Percentiles rank a stretch among this genome's conserved stretches.
Conservation (phyloP, 1,140 invertebrate genomes). For the Magallana ariakensis region DNA sequence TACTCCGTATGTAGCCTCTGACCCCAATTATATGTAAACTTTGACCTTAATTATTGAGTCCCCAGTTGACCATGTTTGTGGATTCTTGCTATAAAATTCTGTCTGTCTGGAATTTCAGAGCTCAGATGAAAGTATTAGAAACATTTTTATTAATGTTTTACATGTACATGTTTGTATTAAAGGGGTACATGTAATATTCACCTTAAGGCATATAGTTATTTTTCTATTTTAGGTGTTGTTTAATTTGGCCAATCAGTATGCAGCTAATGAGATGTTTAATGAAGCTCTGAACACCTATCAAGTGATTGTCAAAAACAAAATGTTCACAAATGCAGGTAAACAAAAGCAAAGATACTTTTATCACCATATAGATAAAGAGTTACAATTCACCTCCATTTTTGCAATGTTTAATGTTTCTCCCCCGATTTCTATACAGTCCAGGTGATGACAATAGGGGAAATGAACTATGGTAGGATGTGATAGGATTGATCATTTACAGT, state of each 20-base stretch:
- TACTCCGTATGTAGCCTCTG: slow-evolving; percentile 87
- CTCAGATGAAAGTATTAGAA: no score
- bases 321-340: slow-evolving; percentile 81
- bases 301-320: slow-evolving; percentile 82
- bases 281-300: slow-evolving; percentile 98
- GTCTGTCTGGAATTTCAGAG: neutral
- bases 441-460: neutral
- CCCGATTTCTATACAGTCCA: neutral
- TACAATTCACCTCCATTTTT: neutral
- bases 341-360: slow-evolving; percentile 72
- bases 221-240: slow-evolving; percentile 88
- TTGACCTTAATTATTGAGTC: neutral
- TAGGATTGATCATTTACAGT: slow-evolving; percentile 6
- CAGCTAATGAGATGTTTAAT: slow-evolving; percentile 94
- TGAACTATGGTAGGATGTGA: slow-evolving; percentile 19
- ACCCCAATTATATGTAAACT: neutral
- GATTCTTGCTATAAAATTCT: neutral
- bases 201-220: neutral
- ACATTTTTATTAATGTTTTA: neutral
- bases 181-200: neutral
- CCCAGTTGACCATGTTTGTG: neutral
- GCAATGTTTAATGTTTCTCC: neutral
- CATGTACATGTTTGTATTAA: neutral
- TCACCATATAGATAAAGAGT: neutral
- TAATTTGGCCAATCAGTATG: slow-evolving; percentile 96